Evolutionary conservation across 1,140 invertebrate genomes (phyloP), one percentile per base, ranked within the genome.

Genomic region (Halictus rubicundus): DNA sequence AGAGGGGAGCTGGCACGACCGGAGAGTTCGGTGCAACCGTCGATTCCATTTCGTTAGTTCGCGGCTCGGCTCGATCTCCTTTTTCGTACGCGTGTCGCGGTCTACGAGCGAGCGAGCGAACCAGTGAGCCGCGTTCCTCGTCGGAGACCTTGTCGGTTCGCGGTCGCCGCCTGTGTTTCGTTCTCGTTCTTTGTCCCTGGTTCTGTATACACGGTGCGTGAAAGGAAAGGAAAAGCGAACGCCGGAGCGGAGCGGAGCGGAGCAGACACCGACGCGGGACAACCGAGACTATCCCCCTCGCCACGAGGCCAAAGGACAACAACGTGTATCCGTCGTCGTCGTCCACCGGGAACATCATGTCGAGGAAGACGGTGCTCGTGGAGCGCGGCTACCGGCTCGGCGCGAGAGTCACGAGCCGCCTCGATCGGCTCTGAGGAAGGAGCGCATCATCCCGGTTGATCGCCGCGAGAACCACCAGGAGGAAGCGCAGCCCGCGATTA

Each of bases 31-130:
- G 66, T 81, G 78, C 73, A 73, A 75, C 64, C 78, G 78, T 80
- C 71, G 74, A 81, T 71, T 81, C 75, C 66, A 52, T 81, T 78
- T 81, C 75, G 80, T 78, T 66, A 68, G 78, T 74, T 79, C 61
- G 71, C 68, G 76, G 42, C 60, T 78, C 76, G 68, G 6, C 63
- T 74, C 70, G 52, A 66, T 79, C 78, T 74, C 78, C 70, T 79
- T 73, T 73, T 74, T 73, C 49, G 70, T 74, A 74, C 78, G 70
- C 78, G 77, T 73, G 69, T 39, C 70, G 32, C 19, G 49, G 60
- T 64, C 76, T 52, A 63, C 68, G 76, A 63, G n/a, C 54, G 74
- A 23, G 25, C 54, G 9, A 32, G n/a, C 9, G 21, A 21, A 57
- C 42, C 42, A 57, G 9, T 8, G 57, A 46, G 42, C 42, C 52